Evolutionary conservation across 2,888 invertebrate genomes (phyloP).

Genomic region (Cheilosia grossa): DNA sequence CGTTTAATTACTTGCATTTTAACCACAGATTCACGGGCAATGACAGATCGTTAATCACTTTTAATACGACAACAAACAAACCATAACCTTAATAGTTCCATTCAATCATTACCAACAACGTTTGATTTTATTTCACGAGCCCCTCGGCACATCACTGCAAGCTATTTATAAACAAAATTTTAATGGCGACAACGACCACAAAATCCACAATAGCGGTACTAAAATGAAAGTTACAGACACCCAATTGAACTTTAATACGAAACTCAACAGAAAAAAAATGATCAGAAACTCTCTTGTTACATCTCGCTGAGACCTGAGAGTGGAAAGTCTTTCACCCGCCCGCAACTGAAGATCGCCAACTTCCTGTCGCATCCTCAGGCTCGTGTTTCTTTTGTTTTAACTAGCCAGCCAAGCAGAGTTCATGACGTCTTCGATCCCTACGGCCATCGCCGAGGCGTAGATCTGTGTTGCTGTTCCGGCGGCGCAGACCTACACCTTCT

Average conservation of each 20-base stretch:
- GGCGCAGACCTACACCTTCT: conserved; percentile 61
- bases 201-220: conserved; percentile 33
- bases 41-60: conserved; percentile 17
- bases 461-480: conserved; percentile 27
- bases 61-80: neutral
- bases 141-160: neutral
- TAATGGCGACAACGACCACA: conserved; percentile 55
- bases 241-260: conserved; percentile 65
- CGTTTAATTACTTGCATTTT: conserved; percentile 4
- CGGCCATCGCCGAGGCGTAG: conserved; percentile 44
- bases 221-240: conserved; percentile 66
- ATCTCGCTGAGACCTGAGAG: conserved; percentile 14
- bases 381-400: neutral
- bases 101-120: conserved; percentile 13
- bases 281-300: conserved; percentile 55
- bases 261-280: conserved; percentile 38
- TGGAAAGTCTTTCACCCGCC: conserved; percentile 42
- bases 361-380: conserved; percentile 33
- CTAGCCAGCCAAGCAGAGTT: conserved; percentile 10
- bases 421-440: conserved; percentile 33
- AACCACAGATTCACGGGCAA: neutral
- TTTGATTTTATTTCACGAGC: conserved; percentile 3
- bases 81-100: conserved; percentile 10
- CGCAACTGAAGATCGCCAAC: conserved; percentile 15
- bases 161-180: conserved; percentile 8